These are phyloP conservation scores for Cactoblastis cactorum DNA, from an alignment of 2,888 invertebrate genomes.

Conservation along the genomic window DNA sequence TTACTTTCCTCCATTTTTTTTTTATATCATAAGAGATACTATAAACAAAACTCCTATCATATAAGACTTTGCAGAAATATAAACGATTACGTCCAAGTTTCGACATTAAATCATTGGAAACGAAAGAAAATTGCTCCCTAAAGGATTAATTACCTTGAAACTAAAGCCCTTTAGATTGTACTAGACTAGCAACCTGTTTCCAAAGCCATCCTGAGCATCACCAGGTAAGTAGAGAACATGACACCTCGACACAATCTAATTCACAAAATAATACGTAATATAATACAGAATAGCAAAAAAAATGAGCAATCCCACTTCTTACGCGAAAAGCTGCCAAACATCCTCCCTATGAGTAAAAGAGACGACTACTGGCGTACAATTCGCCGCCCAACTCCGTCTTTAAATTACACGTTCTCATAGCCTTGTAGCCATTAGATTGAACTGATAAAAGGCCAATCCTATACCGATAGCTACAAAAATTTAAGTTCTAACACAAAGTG, in stretches of 20 bases:
- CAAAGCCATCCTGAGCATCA: conserved; percentile 41
- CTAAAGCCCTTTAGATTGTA: neutral
- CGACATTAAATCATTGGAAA: neutral
- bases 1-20: no score
- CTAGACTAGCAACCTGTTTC: conserved; percentile 50
- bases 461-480: conserved; percentile 24
- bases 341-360: conserved; percentile 42
- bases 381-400: conserved; percentile 62
- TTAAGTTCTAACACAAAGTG: conserved; percentile 10
- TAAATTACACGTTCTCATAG: conserved; percentile 80
- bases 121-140: conserved; percentile 2
- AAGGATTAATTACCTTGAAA: conserved; percentile 7
- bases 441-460: conserved; percentile 35
- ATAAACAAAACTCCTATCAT: no score
- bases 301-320: conserved; percentile 65
- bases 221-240: conserved; percentile 66
- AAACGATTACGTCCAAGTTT: neutral
- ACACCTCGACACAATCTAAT: conserved; percentile 74
- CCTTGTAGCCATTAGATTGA: conserved; percentile 55
- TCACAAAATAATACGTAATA: conserved; percentile 77
- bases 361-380: conserved; percentile 42
- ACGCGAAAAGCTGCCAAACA: conserved; percentile 55
- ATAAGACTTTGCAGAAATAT: no score
- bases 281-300: conserved; percentile 69
- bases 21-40: no score